A percentile compares a stretch with the other conserved stretches of the same genome.
phyloP scores from a whole-genome alignment of 2,797 vertebrate species.

The Poecilia picta region DNA sequence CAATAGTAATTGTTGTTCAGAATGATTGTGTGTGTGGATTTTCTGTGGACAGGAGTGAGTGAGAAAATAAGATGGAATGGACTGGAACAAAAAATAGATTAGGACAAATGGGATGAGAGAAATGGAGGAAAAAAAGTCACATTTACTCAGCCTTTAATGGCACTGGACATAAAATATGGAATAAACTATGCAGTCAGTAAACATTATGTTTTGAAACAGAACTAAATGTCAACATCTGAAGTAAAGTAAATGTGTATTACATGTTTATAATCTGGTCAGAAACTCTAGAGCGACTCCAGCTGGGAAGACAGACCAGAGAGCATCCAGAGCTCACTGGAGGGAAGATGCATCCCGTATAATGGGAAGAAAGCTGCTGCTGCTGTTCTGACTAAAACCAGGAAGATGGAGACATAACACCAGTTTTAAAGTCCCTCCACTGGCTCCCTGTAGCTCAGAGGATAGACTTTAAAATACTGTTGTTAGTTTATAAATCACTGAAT shows the following conservation, averaged over 20 bases:
- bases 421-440: no score
- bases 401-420: no score
- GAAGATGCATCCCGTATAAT: background rate
- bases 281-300: background rate
- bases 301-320: background rate
- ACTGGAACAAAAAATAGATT: background rate
- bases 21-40: slow-evolving; percentile 16
- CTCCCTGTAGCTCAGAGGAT: no score
- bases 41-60: background rate
- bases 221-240: background rate
- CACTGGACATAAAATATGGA: background rate
- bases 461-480: no score
- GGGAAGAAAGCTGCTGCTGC: no score
- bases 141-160: background rate
- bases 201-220: background rate
- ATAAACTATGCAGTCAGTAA: background rate
- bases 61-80: background rate
- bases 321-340: background rate
- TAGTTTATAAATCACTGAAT: no score
- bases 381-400: no score
- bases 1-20: slow-evolving; percentile 45
- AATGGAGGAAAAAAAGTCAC: background rate
- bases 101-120: background rate
- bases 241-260: background rate
- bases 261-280: background rate